Evolutionary conservation across 2,797 vertebrate species (phyloP), one percentile per base, ranked within the genome.

Genomic region (Dryobates pubescens): DNA sequence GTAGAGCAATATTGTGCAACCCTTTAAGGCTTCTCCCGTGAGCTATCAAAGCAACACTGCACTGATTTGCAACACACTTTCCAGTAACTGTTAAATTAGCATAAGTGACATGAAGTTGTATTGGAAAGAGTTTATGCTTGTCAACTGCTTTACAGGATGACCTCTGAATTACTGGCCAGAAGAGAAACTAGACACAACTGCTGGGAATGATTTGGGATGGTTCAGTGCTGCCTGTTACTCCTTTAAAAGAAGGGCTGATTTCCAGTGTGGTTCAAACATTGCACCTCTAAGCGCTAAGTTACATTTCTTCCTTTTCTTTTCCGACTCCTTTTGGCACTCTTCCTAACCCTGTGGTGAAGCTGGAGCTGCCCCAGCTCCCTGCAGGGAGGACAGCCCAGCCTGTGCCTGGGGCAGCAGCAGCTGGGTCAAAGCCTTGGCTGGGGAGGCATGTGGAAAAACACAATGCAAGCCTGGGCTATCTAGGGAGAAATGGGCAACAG

Each of bases 21-120:
- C 54, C 27, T 29, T 1, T 20, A 41, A 29, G 10, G 56, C 78
- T 83, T 75, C 73, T 90, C 62, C 51, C 24, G 4, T 85, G 82
- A 90, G 94, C 89, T 82, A 76, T 17, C 72, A 45, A 90, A 93
- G 65, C 62, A 74, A 59, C 51, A 19, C 43, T 54, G 67, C 80
- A 29, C 34, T 41, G 56, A 73, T 93, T 68, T 65, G 68, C 62
- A 70, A 12, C 47, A 64, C 17, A 3, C 49, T 92, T 87, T 74
- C 61, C 74, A 69, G 24, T 76, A 73, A 77, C 74, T 74, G 63
- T 41, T 82, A 67, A 68, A 73, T 92, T 74, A 86, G 67, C 16
- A 19, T 62, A 79, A 80, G 69, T 67, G 45, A 41, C 24, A 19
- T 7, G 27, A 68, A 51, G 49, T 16, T 85, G 51, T 82, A 49